phyloP scores from a whole-genome alignment of 1,140 invertebrate genomes.

The Stenopsyche tienmushanensis region DNA sequence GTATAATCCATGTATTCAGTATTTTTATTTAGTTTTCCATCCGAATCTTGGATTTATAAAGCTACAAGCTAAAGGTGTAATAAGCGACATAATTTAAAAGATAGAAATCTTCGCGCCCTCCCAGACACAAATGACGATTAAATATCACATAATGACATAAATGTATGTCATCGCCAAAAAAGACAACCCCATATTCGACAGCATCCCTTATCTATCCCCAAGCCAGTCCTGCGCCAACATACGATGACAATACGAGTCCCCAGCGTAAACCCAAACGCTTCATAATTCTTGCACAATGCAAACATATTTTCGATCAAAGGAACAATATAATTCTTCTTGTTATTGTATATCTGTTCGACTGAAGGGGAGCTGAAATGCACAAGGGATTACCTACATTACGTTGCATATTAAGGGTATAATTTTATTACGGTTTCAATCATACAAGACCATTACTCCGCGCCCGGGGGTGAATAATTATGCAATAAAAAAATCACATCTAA shows the following conservation, averaged over 20 bases:
- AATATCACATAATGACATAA: no score
- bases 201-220: constrained; percentile 5
- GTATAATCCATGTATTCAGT: no score
- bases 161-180: no score
- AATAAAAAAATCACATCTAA: no score
- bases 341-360: constrained; percentile 2
- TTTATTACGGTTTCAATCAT: constrained; percentile 37
- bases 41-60: no score
- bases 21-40: no score
- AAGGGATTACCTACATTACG: constrained; percentile 25
- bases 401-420: constrained; percentile 35
- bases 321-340: constrained; percentile 35
- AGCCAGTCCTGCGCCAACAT: background rate
- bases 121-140: no score
- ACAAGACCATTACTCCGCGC: constrained; percentile 12
- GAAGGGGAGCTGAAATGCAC: constrained; percentile 19
- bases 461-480: constrained; percentile 14
- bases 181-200: no score
- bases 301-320: constrained; percentile 41
- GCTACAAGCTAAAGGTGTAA: no score
- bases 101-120: no score
- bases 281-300: constrained; percentile 42
- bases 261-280: constrained; percentile 33
- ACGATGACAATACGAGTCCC: constrained; percentile 31
- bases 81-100: no score